Evolutionary conservation across 1,140 invertebrate species (phyloP), one percentile per base, ranked within the genome.

Genomic region (Ostrea denselamellosa): DNA sequence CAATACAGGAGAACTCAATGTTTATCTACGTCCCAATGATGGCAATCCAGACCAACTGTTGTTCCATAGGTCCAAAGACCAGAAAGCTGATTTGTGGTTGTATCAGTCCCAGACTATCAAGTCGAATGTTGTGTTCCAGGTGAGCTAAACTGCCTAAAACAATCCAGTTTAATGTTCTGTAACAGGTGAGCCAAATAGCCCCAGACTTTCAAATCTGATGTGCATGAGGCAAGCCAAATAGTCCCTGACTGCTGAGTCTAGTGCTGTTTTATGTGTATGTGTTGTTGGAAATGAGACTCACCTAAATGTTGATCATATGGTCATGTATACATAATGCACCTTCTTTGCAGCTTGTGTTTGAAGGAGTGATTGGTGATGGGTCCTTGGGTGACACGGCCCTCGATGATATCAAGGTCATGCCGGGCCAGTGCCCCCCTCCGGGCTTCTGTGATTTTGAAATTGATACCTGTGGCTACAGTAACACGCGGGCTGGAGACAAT

Each of bases 371-470:
- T 14, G 93, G 93, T 5, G 88, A 87, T 22, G 92, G 92, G 89
- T 92, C 90, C 86, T 71, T 71, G 19, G 92, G 93, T 77, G 94
- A 94, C 87, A 94, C 94, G n/a, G 94, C 93, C 58, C 88, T 95
- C 83, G 94, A 95, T 91, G 93, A 94, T 88, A 89, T 94, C 14
- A 89, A 88, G 58, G 85, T 93, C 10, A 9, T 85, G 12, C 83
- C 88, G 17, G 93, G 93, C 65, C 44, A 83, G 34, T 93, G 93
- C 62, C 89, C 90, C 71, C 90, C 90, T 17, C 82, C 87, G 17
- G 93, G 93, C 22, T 92, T 86, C 58, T 95, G 94, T 90, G 90
- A 93, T 86, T 95, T 95, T 91, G 94, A 95, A 89, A 58, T 87
- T 28, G 93, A 92, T 82, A 91, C 88, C 14, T 95, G 94, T 89